Evolutionary conservation across 2,888 invertebrate genomes (phyloP), one percentile per base, ranked within the genome.

Genomic region (Monoplex corrugatus): DNA sequence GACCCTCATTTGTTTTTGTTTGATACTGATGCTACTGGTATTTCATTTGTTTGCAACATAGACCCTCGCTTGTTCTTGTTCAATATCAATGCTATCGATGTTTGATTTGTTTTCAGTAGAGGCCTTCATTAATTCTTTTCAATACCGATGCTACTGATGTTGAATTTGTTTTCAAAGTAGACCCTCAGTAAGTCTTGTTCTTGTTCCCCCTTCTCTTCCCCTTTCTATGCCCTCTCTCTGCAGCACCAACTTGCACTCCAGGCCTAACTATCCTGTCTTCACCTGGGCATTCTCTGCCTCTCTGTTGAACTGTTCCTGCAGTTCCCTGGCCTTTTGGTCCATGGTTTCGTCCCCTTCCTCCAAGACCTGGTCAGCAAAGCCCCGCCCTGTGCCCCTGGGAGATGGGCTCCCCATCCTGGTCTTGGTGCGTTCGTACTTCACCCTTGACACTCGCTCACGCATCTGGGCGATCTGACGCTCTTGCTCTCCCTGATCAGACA

Each of bases 401-500:
- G 72, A 44, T 2, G 38, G 19, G 40, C 40, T 44, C 10, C n/a
- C 23, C 75, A n/a, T 38, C 32, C 35, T 43, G 13, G 87, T 87
- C 75, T 23, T 44, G 19, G 88, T 89, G 35, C 88, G 84, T 57
- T 89, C 88, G 8, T 35, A 75, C 32, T 75, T 63, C 45, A 43
- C 78, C 13, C 88, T 85, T 13, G 88, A 75, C 85, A 89, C 84
- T 13, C 82, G 88, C 38, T 89, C 88, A 16, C 35, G n/a, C 43
- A 89, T 78, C 75, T 85, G 72, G 19, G 88, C 88, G 19, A 89
- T 84, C 75, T 89, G 88, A 13, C 88, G 88, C 43, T 89, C 50
- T 38, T 84, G 88, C 75, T 85, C 85, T 16, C 50, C 84, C 88
- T 89, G 84, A 16, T 68, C 57, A 63, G 2, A 40, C n/a, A 50